Evolutionary conservation across 2,113 vertebrate genomes (phyloP).

Genomic region (Mionectes macconnelli): DNA sequence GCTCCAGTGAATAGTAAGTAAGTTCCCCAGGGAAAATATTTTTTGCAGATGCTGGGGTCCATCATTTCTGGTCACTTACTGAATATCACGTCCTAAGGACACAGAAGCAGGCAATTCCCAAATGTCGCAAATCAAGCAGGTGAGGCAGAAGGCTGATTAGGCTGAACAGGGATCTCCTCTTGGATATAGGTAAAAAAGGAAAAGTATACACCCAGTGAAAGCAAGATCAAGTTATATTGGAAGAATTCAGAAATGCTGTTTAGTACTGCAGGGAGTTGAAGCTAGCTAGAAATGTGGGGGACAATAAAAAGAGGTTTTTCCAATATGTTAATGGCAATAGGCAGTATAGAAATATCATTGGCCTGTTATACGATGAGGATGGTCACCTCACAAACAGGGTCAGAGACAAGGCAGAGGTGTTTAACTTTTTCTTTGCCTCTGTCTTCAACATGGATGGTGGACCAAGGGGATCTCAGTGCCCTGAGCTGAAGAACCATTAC

Average conservation of each 20-base stretch:
- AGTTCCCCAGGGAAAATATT: neutral
- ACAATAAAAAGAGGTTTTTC: neutral
- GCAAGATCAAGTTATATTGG: neutral
- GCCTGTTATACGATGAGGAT: neutral
- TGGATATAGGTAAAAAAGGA: neutral
- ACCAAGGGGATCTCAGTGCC: neutral
- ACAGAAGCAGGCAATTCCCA: neutral
- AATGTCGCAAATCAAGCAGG: neutral
- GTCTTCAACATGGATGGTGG: neutral
- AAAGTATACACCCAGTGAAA: neutral
- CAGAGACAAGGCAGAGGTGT: neutral
- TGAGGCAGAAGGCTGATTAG: neutral
- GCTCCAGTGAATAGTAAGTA: neutral
- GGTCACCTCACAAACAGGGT: neutral
- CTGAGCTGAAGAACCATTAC: neutral
- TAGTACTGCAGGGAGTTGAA: neutral
- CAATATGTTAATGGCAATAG: neutral
- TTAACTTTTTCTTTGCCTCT: neutral
- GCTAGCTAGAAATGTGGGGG: neutral
- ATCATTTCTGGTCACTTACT: neutral
- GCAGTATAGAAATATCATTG: neutral
- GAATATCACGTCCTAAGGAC: neutral
- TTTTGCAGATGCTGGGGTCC: neutral
- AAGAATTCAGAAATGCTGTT: neutral
- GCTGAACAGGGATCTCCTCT: neutral